phyloP scores from a whole-genome alignment of 2,797 vertebrate genomes.

The Diplodus sargus region DNA sequence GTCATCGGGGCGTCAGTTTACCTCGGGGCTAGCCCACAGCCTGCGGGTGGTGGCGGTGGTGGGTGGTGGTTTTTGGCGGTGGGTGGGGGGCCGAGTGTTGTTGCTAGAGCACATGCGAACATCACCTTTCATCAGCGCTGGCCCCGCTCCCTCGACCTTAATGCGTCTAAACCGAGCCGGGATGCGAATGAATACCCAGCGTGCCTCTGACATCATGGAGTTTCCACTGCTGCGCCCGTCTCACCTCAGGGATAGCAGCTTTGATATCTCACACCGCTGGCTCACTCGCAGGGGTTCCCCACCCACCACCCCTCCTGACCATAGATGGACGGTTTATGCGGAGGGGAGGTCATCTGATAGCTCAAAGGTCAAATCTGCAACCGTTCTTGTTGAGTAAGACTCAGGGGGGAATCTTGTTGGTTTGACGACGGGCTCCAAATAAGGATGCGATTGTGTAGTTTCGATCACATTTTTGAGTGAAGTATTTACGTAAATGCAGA shows the following conservation, averaged over 20 bases:
- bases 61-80: background rate
- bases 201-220: constrained; percentile 81
- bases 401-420: constrained; percentile 4
- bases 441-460: background rate
- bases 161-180: constrained; percentile 70
- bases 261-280: constrained; percentile 77
- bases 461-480: background rate
- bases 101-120: constrained; percentile 55
- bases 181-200: constrained; percentile 57
- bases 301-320: constrained; percentile 71
- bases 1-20: constrained; percentile 54
- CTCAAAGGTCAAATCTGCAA: constrained; percentile 58
- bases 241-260: constrained; percentile 65
- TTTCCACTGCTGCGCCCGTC: constrained; percentile 77
- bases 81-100: constrained; percentile 34
- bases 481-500: background rate
- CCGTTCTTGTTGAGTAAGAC: constrained; percentile 31
- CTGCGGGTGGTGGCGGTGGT: background rate
- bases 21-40: constrained; percentile 49
- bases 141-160: constrained; percentile 43
- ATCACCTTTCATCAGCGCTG: constrained; percentile 64
- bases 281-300: constrained; percentile 77
- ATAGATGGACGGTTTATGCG: constrained; percentile 71
- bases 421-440: background rate
- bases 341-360: constrained; percentile 46